Conservation (phyloP, 2,113 vertebrate species). For the Oophaga pumilio region DNA sequence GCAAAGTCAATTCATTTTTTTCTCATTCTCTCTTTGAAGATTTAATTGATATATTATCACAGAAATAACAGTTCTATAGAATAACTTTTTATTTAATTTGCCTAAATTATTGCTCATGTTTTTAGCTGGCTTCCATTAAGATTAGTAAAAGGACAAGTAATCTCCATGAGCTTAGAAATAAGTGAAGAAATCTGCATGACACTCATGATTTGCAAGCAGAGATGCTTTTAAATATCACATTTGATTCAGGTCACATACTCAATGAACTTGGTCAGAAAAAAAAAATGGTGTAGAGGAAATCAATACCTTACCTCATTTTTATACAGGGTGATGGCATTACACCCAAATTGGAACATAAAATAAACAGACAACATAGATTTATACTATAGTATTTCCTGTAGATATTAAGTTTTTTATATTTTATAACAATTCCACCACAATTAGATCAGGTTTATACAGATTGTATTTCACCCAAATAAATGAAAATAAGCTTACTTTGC, state of each 20-base stretch:
- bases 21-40: background rate
- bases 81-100: background rate
- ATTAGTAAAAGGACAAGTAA: slow-evolving; percentile 23
- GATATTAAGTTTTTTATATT: too few relatives aligned
- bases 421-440: too few relatives aligned
- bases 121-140: slow-evolving; percentile 7
- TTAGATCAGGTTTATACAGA: too few relatives aligned
- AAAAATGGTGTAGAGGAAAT: background rate
- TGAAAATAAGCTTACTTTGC: too few relatives aligned
- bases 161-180: slow-evolving; percentile 32
- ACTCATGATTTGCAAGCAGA: slow-evolving; percentile 29
- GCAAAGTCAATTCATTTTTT: slow-evolving; percentile 1
- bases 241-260: background rate
- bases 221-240: slow-evolving; percentile 42
- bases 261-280: slow-evolving; percentile 6
- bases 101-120: background rate
- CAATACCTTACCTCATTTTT: slow-evolving; percentile 41
- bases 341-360: slow-evolving; percentile 33
- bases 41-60: slow-evolving; percentile 6
- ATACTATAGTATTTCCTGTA: background rate
- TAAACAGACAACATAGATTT: background rate
- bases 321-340: slow-evolving; percentile 11
- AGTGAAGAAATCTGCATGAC: slow-evolving; percentile 9
- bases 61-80: background rate
- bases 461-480: too few relatives aligned